Evolutionary conservation across 2,888 invertebrate species (phyloP).

Genomic region (Laothoe populi): DNA sequence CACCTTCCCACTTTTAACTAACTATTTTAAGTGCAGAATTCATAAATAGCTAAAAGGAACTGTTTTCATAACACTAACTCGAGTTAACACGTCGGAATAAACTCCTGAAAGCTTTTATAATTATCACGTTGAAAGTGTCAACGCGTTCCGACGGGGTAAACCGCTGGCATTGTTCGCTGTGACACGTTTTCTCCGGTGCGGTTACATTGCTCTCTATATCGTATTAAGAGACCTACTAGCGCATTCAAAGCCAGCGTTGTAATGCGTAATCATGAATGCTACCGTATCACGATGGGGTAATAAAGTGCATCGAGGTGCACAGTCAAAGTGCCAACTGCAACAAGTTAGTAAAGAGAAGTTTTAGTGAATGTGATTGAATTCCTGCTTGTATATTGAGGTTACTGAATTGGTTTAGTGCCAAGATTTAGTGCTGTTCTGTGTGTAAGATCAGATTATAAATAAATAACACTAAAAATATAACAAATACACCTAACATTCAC

Average conservation of each 20-base stretch:
- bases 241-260: conserved; percentile 18
- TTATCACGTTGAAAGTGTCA: conserved; percentile 18
- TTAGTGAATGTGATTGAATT: not conserved
- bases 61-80: conserved; percentile 18
- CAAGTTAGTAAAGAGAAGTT: not conserved
- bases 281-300: conserved; percentile 13
- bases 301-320: conserved; percentile 4
- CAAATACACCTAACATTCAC: too few relatives aligned
- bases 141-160: conserved; percentile 9
- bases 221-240: not conserved
- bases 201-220: conserved; percentile 8
- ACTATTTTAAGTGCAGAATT: not conserved
- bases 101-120: conserved; percentile 24
- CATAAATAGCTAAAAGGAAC: not conserved
- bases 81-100: conserved; percentile 21
- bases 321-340: conserved; percentile 10
- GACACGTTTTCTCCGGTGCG: not conserved
- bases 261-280: conserved; percentile 10
- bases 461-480: too few relatives aligned
- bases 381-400: not conserved
- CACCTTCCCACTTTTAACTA: not conserved
- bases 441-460: too few relatives aligned
- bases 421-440: not conserved
- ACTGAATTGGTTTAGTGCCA: not conserved
- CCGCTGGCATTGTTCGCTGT: not conserved